A percentile compares a stretch with the other conserved stretches of the same genome.
phyloP scores from a whole-genome alignment of 2,797 vertebrate species.

The Brotula barbata region DNA sequence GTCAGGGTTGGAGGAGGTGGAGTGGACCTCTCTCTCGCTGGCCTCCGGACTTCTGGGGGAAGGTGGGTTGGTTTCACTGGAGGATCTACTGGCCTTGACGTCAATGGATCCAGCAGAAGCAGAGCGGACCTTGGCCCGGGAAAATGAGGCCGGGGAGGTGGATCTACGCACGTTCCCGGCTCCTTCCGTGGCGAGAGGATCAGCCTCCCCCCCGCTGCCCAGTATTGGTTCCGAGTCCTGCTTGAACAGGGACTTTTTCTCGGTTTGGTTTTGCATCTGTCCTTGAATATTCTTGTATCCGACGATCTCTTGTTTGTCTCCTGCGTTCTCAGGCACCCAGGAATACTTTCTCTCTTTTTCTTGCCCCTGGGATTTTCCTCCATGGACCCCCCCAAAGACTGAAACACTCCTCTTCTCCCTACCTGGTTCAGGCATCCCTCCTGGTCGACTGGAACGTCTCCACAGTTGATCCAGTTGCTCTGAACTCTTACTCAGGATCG shows the following conservation, averaged over 20 bases:
- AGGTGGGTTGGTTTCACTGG: constrained; percentile 42
- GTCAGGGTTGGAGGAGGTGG: constrained; percentile 38
- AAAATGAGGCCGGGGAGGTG: constrained; percentile 39
- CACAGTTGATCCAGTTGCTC: constrained; percentile 78
- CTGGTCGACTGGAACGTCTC: constrained; percentile 18
- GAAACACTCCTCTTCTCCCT: constrained; percentile 45
- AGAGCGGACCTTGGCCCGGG: constrained; percentile 24
- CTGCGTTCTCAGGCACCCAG: constrained; percentile 8
- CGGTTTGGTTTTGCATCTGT: constrained; percentile 48
- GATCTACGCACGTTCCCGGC: constrained; percentile 40
- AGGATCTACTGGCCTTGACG: constrained; percentile 26
- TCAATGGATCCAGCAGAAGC: constrained; percentile 34
- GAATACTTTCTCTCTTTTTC: constrained; percentile 30
- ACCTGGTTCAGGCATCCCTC: not conserved
- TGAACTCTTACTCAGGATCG: constrained; percentile 77
- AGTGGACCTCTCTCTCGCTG: constrained; percentile 57
- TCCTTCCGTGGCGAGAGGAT: constrained; percentile 8
- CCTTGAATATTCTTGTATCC: constrained; percentile 53
- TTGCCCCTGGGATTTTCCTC: constrained; percentile 28
- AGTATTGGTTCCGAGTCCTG: constrained; percentile 44
- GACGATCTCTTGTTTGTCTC: constrained; percentile 37
- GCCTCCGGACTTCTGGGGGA: constrained; percentile 52
- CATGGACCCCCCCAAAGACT: constrained; percentile 40
- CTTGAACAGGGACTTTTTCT: constrained; percentile 44
- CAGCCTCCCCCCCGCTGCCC: constrained; percentile 16